phyloP scores from a whole-genome alignment of 2,797 vertebrate genomes.

The Microctenopoma steveboyesi region DNA sequence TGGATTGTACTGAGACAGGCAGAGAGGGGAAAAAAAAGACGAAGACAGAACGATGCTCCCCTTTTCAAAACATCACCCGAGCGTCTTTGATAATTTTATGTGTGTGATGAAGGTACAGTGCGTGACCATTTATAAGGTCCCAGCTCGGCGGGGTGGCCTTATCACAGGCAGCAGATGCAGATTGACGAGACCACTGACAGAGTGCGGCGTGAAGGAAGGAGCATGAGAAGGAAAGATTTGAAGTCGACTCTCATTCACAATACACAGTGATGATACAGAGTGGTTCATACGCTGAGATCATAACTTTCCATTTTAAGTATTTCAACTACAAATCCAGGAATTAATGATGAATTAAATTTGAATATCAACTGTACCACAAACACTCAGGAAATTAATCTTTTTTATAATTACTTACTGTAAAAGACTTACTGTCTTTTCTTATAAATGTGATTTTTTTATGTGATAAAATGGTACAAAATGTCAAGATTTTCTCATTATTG shows the following conservation, averaged over 20 bases:
- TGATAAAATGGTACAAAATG: too few relatives aligned
- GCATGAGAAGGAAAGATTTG: slow-evolving; percentile 14
- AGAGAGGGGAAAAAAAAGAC: slow-evolving; percentile 5
- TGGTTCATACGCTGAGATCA: not conserved
- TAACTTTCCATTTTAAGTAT: slow-evolving; percentile 7
- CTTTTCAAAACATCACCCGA: slow-evolving; percentile 42
- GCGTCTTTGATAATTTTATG: slow-evolving; percentile 48
- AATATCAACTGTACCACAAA: not conserved
- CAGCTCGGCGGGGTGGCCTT: slow-evolving; percentile 75
- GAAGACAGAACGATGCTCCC: slow-evolving; percentile 41
- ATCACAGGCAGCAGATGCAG: slow-evolving; percentile 80
- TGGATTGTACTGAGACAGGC: slow-evolving; percentile 37
- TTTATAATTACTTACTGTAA: not conserved
- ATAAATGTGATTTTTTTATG: not conserved
- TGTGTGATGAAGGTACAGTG: slow-evolving; percentile 56
- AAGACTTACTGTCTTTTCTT: not conserved
- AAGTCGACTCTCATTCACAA: slow-evolving; percentile 31
- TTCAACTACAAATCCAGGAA: not conserved
- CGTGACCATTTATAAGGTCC: slow-evolving; percentile 73
- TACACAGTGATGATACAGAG: slow-evolving; percentile 11
- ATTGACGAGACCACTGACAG: slow-evolving; percentile 70
- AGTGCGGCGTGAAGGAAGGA: slow-evolving; percentile 43
- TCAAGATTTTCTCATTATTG: too few relatives aligned
- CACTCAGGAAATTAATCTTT: not conserved
- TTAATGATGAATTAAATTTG: slow-evolving; percentile 5